A percentile compares a stretch with the other conserved stretches of the same genome.
These are phyloP conservation scores for Epinephelus lanceolatus DNA, from an alignment of 2,113 vertebrate genomes.

Conservation along the genomic window DNA sequence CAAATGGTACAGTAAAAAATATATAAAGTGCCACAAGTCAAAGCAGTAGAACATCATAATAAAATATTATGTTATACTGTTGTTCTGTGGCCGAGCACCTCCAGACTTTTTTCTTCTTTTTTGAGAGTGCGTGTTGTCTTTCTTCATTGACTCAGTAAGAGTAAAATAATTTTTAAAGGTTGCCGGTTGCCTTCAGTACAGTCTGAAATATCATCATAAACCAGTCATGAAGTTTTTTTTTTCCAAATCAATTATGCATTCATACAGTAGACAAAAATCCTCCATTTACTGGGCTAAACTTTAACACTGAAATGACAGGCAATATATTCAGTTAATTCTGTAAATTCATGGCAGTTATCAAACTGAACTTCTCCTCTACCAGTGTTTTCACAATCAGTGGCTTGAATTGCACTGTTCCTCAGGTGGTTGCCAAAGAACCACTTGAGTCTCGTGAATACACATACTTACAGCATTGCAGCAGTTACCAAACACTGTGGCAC, in stretches of 20 bases:
- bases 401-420: too few relatives aligned
- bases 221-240: neutral
- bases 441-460: neutral
- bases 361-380: neutral
- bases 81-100: too few relatives aligned
- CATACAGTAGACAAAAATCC: too few relatives aligned
- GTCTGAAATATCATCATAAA: neutral
- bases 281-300: neutral
- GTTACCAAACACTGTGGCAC: neutral
- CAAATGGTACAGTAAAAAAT: too few relatives aligned
- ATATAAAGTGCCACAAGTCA: too few relatives aligned
- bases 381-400: too few relatives aligned
- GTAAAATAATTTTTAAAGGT: too few relatives aligned
- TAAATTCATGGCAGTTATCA: neutral
- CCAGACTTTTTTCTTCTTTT: too few relatives aligned
- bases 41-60: too few relatives aligned
- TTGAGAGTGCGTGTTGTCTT: too few relatives aligned
- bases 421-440: neutral
- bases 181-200: neutral
- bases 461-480: neutral
- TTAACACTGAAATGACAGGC: neutral
- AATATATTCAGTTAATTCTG: neutral
- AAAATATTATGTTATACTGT: too few relatives aligned
- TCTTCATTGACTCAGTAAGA: neutral
- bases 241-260: neutral